Base-by-base conservation (phyloP, 2,797 vertebrate genomes). In the Hyperoplus lanceolatus region DNA sequence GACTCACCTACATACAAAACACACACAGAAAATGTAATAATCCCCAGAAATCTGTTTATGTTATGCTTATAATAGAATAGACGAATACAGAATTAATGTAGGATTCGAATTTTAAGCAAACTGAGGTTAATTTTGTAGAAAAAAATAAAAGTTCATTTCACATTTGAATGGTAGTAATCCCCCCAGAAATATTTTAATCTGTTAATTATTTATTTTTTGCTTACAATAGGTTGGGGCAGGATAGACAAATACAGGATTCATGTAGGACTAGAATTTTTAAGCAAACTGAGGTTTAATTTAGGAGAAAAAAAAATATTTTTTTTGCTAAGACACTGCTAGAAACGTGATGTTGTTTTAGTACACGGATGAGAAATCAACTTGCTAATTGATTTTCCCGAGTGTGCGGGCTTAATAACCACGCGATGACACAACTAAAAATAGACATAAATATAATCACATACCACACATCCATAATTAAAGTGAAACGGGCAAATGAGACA, bases 1-100 rank as follows among this genome's bases (percentile, higher is more conserved):
- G 96, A 87, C 94, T 96, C 77, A 96, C 94, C 98, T 99, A 56
- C 62, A 59, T 14, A 45, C 29, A 56, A 66, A 63, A 87, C 36
- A 86, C 21, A 71, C 53, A 73, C 6, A 50, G 1, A 7, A 63
- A 14, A 68, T 8, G 3, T 0, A 5, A 45, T 13, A 3, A 71
- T 16, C 5, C 29, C 18, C 5, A 1, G 8, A 51, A 29, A 2
- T 13, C 11, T 12, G 56, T 46, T 51, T 4, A 36, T 10, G 2
- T 36, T 59, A 54, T 39, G 8, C n/a, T 63, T 38, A 16, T 6
- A 1, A 16, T 11, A 39, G 50, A 1, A 43, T 46, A 21, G 48
- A 58, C 38, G 58, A 38, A 15, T 8, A 45, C 13, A 14, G 2
- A 13, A 51, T 54, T 36, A 1, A 58, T n/a, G 15, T 16, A 18